Conservation (phyloP, 2,888 invertebrate species). For the Acleris literana region DNA sequence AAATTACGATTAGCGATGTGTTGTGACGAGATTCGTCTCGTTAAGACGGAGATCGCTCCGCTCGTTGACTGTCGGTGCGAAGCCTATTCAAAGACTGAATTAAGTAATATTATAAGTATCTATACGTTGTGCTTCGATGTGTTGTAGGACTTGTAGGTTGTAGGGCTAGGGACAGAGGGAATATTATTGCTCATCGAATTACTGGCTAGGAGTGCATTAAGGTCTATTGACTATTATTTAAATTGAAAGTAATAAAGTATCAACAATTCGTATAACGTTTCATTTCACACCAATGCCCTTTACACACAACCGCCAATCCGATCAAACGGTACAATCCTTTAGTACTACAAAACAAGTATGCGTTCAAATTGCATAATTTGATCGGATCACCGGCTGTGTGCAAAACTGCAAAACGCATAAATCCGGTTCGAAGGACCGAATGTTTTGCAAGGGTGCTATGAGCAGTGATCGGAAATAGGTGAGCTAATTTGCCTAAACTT, state of each 20-base stretch:
- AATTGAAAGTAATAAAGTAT: constrained; percentile 41
- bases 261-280: constrained; percentile 24
- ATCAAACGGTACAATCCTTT: no score
- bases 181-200: constrained; percentile 71
- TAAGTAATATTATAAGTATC: constrained; percentile 54
- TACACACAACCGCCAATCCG: no score
- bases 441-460: background rate
- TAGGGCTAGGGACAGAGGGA: constrained; percentile 41
- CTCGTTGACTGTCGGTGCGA: constrained; percentile 50
- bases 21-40: constrained; percentile 46
- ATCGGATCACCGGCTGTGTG: no score
- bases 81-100: constrained; percentile 81
- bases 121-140: constrained; percentile 60
- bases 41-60: constrained; percentile 48
- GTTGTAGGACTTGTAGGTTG: constrained; percentile 56
- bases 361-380: no score
- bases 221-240: constrained; percentile 79
- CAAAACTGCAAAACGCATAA: background rate
- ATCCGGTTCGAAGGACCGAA: constrained; percentile 5
- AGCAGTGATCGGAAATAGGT: no score
- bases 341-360: no score
- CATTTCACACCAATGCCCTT: background rate
- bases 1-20: constrained; percentile 53
- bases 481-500: no score
- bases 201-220: constrained; percentile 69